Evolutionary conservation across 2,888 invertebrate genomes (phyloP).

Genomic region (Andrena dorsata): DNA sequence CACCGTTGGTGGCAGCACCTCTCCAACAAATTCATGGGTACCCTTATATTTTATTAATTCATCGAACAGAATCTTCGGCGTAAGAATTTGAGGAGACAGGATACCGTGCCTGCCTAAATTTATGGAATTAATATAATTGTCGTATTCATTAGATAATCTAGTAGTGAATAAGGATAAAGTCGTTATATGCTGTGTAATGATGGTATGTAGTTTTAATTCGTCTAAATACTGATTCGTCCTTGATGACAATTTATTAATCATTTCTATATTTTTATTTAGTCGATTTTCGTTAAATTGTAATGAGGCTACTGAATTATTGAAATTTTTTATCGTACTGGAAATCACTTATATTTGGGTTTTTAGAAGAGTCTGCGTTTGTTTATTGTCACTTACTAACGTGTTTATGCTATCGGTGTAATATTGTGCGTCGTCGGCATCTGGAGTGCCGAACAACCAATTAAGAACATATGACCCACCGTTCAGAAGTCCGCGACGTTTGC

Average conservation of each 20-base stretch:
- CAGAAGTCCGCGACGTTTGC: neutral
- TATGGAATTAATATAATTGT: slow-evolving; percentile 16
- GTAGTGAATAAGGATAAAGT: slow-evolving; percentile 2
- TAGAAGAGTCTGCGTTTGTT: slow-evolving; percentile 37
- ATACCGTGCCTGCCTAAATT: slow-evolving; percentile 17
- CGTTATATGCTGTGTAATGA: slow-evolving; percentile 16
- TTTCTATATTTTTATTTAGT: slow-evolving; percentile 14
- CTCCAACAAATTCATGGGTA: neutral
- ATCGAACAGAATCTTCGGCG: slow-evolving; percentile 2
- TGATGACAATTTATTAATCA: slow-evolving; percentile 11
- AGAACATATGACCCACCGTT: neutral
- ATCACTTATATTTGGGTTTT: slow-evolving; percentile 32
- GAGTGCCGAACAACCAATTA: slow-evolving; percentile 29
- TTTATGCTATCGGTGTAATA: slow-evolving; percentile 34
- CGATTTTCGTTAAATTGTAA: slow-evolving; percentile 19
- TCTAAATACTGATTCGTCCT: neutral
- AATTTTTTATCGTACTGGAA: slow-evolving; percentile 33
- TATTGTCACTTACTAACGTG: slow-evolving; percentile 1
- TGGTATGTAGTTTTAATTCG: slow-evolving; percentile 2
- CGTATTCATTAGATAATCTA: slow-evolving; percentile 11
- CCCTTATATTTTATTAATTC: slow-evolving; percentile 16
- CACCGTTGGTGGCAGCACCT: no score
- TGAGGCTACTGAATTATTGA: slow-evolving; percentile 5
- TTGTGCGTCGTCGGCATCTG: slow-evolving; percentile 44
- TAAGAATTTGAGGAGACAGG: slow-evolving; percentile 6